phyloP scores from a whole-genome alignment of 1,140 invertebrate species.

The Augochlora pura region DNA sequence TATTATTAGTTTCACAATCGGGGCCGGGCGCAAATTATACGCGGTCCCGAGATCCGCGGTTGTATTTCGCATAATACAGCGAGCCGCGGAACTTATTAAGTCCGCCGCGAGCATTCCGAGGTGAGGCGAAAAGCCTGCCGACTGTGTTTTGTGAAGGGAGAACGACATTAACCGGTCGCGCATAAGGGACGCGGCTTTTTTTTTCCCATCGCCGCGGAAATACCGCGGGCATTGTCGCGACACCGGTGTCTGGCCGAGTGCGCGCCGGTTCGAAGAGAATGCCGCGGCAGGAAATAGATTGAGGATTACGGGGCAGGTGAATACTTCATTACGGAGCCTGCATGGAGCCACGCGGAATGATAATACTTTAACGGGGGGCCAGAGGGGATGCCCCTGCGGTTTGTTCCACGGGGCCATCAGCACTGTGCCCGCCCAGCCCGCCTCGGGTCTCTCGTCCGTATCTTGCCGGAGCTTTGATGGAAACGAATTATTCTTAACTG shows the following conservation, averaged over 20 bases:
- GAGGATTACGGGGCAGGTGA: conserved; percentile 63
- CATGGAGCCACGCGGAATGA: conserved; percentile 60
- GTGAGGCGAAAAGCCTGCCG: not conserved
- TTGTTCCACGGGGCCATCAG: conserved; percentile 36
- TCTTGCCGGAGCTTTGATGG: not conserved
- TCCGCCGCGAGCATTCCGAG: no score
- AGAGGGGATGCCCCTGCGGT: conserved; percentile 37
- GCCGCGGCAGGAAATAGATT: conserved; percentile 53
- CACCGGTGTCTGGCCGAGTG: conserved; percentile 36
- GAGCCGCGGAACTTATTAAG: no score
- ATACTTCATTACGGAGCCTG: conserved; percentile 64
- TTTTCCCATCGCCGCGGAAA: conserved; percentile 7
- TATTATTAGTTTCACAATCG: no score
- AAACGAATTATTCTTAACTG: conserved; percentile 60
- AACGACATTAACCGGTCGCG: conserved; percentile 18
- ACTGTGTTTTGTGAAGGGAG: conserved; percentile 11
- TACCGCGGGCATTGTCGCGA: conserved; percentile 28
- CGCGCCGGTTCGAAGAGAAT: conserved; percentile 49
- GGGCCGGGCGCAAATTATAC: no score
- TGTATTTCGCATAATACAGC: no score
- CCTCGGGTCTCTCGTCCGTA: not conserved
- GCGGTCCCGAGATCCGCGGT: no score
- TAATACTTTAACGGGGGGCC: conserved; percentile 62
- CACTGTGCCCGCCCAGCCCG: not conserved
- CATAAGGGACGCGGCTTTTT: conserved; percentile 8